A percentile compares a stretch with the other conserved stretches of the same genome.
phyloP scores from a whole-genome alignment of 2,797 vertebrate species.

The Poeciliopsis turneri region DNA sequence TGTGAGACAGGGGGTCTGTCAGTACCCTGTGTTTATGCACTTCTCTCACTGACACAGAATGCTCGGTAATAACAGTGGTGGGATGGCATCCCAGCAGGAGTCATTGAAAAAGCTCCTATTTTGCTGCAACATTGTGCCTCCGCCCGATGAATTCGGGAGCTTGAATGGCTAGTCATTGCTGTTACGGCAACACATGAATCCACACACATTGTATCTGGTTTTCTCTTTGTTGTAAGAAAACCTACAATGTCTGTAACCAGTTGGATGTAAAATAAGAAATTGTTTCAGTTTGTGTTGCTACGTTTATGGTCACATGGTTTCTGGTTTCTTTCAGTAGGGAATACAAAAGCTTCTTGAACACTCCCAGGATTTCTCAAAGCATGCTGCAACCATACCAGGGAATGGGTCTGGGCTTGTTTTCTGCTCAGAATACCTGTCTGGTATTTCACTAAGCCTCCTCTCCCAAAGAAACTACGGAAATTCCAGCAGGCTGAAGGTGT shows the following conservation, averaged over 20 bases:
- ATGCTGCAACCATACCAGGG: slow-evolving; percentile 36
- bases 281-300: slow-evolving; percentile 38
- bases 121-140: slow-evolving; percentile 48
- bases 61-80: slow-evolving; percentile 78
- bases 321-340: slow-evolving; percentile 25
- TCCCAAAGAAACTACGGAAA: slow-evolving; percentile 72
- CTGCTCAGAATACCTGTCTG: slow-evolving; percentile 65
- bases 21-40: slow-evolving; percentile 75
- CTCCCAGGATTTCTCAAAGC: slow-evolving; percentile 46
- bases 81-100: slow-evolving; percentile 67
- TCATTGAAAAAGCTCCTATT: slow-evolving; percentile 65
- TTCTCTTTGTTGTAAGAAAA: slow-evolving; percentile 15
- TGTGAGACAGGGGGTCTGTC: slow-evolving; percentile 63
- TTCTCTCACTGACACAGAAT: slow-evolving; percentile 70
- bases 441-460: slow-evolving; percentile 58
- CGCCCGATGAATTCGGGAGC: slow-evolving; percentile 67
- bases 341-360: slow-evolving; percentile 43
- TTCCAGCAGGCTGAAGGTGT: slow-evolving; percentile 72
- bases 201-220: slow-evolving; percentile 5
- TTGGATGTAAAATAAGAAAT: slow-evolving; percentile 26
- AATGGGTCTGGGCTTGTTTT: slow-evolving; percentile 77
- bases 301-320: slow-evolving; percentile 20
- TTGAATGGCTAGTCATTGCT: slow-evolving; percentile 38
- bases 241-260: slow-evolving; percentile 30
- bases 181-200: background rate